These are phyloP conservation scores for Enteromius mattozi DNA, from an alignment of 2,797 vertebrate genomes.

Conservation along the genomic window DNA sequence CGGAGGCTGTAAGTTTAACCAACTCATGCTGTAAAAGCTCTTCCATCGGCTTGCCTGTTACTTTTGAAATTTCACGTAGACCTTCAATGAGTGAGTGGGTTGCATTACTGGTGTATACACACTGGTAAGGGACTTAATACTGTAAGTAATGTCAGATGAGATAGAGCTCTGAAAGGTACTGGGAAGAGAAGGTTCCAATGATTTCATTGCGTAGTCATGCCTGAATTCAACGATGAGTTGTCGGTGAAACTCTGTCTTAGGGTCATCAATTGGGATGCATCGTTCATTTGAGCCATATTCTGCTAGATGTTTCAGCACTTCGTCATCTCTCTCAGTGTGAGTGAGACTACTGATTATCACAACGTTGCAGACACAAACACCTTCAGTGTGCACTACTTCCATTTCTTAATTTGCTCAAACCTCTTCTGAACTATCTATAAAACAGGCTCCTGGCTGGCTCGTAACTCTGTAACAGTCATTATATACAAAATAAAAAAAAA, in stretches of 20 bases:
- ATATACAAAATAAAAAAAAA: too few species aligned
- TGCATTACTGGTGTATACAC: not conserved
- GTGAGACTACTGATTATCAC: conserved; percentile 4
- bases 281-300: not conserved
- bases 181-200: not conserved
- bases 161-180: not conserved
- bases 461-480: too few species aligned
- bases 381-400: not conserved
- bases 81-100: not conserved
- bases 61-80: not conserved
- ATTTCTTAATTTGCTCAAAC: not conserved
- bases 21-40: not conserved
- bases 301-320: not conserved
- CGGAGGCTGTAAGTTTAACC: not conserved
- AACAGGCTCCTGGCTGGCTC: not conserved
- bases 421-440: not conserved
- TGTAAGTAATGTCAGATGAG: not conserved
- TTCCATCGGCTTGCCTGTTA: not conserved
- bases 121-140: not conserved
- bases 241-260: not conserved
- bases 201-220: not conserved
- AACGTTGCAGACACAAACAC: not conserved
- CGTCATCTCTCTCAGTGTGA: not conserved
- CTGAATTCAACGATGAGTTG: not conserved
- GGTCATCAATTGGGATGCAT: not conserved